These are phyloP conservation scores for Apamea epomidion DNA, from an alignment of 2,888 invertebrate genomes.

Conservation along the genomic window DNA sequence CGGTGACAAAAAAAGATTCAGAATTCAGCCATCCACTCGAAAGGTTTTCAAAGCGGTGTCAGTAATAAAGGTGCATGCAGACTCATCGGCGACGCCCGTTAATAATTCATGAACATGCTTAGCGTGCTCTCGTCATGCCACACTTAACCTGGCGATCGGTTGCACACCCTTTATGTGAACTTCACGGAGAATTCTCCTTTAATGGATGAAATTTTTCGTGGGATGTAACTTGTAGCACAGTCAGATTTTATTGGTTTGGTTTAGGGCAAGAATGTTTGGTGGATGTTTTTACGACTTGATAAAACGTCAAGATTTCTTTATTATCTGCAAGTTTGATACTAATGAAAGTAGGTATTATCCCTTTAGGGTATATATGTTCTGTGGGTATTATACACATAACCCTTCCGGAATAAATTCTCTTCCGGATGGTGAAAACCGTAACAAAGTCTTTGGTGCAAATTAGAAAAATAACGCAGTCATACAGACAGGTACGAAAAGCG, in stretches of 20 bases:
- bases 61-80: conserved; percentile 81
- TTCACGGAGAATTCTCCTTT: conserved; percentile 70
- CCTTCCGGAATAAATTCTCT: too few species aligned
- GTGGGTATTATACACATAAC: too few species aligned
- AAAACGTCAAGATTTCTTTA: too few species aligned
- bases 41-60: conserved; percentile 78
- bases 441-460: too few species aligned
- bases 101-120: conserved; percentile 87
- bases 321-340: too few species aligned
- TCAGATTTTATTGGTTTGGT: background rate
- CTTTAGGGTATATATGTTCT: too few species aligned
- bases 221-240: background rate
- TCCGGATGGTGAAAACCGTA: too few species aligned
- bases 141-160: conserved; percentile 79
- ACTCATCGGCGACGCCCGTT: conserved; percentile 81
- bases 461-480: too few species aligned
- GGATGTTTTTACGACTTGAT: too few species aligned
- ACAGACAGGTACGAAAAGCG: too few species aligned
- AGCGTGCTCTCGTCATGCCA: conserved; percentile 78
- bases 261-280: background rate
- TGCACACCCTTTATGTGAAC: conserved; percentile 77
- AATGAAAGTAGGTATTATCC: too few species aligned
- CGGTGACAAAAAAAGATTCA: conserved; percentile 64
- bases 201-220: conserved; percentile 40
- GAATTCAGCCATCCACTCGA: conserved; percentile 62